Conservation (phyloP, 2,113 vertebrate genomes). For the Melanerpes aurifrons region DNA sequence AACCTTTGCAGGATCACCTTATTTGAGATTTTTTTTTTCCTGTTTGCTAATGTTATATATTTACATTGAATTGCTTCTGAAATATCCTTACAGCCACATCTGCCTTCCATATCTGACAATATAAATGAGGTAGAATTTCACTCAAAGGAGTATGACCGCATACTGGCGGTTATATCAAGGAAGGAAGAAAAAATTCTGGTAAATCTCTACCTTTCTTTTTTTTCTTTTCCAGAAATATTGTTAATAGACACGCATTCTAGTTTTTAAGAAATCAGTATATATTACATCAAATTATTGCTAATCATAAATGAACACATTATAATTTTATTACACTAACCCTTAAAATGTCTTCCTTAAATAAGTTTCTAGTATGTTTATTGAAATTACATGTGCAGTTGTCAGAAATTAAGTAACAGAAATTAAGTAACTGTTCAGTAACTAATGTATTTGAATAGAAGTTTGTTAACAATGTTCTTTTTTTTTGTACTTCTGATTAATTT, state of each 20-base stretch:
- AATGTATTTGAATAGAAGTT: background rate
- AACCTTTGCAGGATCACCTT: background rate
- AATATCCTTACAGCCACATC: conserved; percentile 79
- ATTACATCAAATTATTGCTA: background rate
- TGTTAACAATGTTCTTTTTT: background rate
- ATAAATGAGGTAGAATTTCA: conserved; percentile 87
- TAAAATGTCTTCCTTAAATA: background rate
- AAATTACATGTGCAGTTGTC: background rate
- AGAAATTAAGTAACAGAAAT: background rate
- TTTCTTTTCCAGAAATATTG: background rate
- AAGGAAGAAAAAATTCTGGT: conserved; percentile 88
- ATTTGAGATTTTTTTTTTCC: background rate
- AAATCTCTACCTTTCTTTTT: conserved; percentile 22
- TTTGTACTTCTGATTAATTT: conserved; percentile 9
- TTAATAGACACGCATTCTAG: background rate
- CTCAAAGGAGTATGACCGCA: conserved; percentile 84
- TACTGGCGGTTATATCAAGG: conserved; percentile 84
- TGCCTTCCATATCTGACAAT: conserved; percentile 88
- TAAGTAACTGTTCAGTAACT: background rate
- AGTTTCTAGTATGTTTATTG: background rate
- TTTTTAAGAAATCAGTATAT: background rate
- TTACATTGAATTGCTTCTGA: background rate
- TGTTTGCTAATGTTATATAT: background rate
- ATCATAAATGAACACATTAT: background rate
- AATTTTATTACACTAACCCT: background rate